Percentiles rank a stretch among this genome's conserved stretches.
These are phyloP conservation scores for Axea sp. DNA, from an alignment of 2,888 invertebrate species.

Conservation along the genomic window DNA sequence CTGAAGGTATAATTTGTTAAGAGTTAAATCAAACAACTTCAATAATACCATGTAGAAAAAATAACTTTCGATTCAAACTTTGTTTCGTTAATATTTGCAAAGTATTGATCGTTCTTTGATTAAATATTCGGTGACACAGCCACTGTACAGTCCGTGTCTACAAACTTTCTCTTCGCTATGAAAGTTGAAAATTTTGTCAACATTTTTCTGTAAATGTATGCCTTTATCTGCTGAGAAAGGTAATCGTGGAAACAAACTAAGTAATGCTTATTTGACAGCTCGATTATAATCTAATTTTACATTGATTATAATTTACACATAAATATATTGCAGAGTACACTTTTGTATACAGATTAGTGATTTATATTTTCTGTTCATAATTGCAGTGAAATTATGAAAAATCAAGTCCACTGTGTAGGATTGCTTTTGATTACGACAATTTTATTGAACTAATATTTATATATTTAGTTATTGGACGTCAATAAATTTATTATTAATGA, in stretches of 20 bases:
- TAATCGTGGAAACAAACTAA: slow-evolving; percentile 28
- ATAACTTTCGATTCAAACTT: slow-evolving; percentile 29
- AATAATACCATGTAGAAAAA: slow-evolving; percentile 11
- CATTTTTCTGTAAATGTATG: slow-evolving; percentile 32
- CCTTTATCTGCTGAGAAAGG: slow-evolving; percentile 23
- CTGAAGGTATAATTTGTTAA: neutral
- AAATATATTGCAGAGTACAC: too few species aligned
- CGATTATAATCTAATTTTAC: slow-evolving; percentile 47
- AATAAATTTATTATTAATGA: too few species aligned
- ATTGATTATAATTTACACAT: too few species aligned
- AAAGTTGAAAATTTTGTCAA: slow-evolving; percentile 42
- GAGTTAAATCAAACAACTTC: neutral
- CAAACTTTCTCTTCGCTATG: slow-evolving; percentile 15
- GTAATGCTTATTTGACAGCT: slow-evolving; percentile 51
- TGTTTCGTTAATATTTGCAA: slow-evolving; percentile 42
- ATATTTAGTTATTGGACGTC: too few species aligned
- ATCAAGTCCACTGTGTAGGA: too few species aligned
- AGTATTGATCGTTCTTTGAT: slow-evolving; percentile 44
- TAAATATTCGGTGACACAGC: slow-evolving; percentile 45
- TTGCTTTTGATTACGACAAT: too few species aligned
- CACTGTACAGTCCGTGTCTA: slow-evolving; percentile 17
- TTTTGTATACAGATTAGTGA: too few species aligned
- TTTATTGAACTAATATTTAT: too few species aligned
- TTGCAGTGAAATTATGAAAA: too few species aligned
- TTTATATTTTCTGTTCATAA: too few species aligned